phyloP scores from a whole-genome alignment of 2,797 vertebrate genomes.

The Rhynchotus rufescens region DNA sequence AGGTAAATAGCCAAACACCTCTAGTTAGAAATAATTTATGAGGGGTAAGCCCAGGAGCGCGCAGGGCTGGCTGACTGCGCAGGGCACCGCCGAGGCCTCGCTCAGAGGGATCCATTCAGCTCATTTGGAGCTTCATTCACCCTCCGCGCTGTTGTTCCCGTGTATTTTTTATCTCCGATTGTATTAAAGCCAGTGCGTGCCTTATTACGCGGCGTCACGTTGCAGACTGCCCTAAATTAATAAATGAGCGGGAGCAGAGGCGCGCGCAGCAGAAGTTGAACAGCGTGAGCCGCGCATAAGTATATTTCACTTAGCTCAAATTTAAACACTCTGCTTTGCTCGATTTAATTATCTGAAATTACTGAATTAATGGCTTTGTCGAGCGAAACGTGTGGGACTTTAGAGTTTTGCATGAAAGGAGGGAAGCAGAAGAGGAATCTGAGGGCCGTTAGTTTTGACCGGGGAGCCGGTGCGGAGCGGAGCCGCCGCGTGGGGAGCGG shows the following conservation, averaged over 20 bases:
- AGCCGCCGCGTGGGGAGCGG: too few relatives aligned
- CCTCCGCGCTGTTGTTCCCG: background rate
- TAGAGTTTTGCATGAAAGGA: slow-evolving; percentile 27
- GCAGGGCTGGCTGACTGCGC: slow-evolving; percentile 37
- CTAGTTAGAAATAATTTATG: slow-evolving; percentile 47
- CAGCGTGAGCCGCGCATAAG: slow-evolving; percentile 21
- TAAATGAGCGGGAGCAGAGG: slow-evolving; percentile 69
- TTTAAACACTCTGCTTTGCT: slow-evolving; percentile 59
- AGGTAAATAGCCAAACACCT: slow-evolving; percentile 49
- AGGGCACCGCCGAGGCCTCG: slow-evolving; percentile 39
- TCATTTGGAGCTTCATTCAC: background rate
- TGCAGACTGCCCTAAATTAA: slow-evolving; percentile 54
- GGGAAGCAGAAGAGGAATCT: slow-evolving; percentile 33
- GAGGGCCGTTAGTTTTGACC: slow-evolving; percentile 18
- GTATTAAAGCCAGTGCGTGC: background rate
- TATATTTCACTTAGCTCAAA: slow-evolving; percentile 48
- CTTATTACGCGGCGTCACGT: slow-evolving; percentile 6
- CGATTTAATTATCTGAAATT: slow-evolving; percentile 72
- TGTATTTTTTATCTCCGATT: background rate
- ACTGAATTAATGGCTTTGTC: slow-evolving; percentile 73
- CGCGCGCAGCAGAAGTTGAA: slow-evolving; percentile 64
- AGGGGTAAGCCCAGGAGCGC: slow-evolving; percentile 19
- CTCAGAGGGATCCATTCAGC: slow-evolving; percentile 33
- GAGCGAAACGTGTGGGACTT: slow-evolving; percentile 57
- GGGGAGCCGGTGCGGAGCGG: background rate